Conservation (phyloP, 37 sponge, comb jelly and placozoan genomes). For the Beroe ovata region DNA sequence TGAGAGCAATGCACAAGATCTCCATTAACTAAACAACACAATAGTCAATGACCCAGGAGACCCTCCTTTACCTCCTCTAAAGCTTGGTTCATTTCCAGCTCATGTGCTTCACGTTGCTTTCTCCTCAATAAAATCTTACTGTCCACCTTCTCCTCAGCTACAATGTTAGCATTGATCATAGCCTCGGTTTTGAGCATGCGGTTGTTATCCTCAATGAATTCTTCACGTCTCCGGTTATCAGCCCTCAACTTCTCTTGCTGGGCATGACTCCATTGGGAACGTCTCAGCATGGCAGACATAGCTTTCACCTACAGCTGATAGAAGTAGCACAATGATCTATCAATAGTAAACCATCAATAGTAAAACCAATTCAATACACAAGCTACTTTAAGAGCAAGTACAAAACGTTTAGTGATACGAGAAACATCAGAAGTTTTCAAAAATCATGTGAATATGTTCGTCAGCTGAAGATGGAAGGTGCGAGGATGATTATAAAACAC, state of each 20-base stretch:
- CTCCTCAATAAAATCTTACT: conserved; percentile 72
- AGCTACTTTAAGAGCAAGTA: no score
- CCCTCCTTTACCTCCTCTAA: conserved; percentile 54
- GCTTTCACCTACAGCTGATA: background rate
- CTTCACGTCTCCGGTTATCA: conserved; percentile 77
- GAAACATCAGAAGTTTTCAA: no score
- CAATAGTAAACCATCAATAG: no score
- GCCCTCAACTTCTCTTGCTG: conserved; percentile 80
- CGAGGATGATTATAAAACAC: no score
- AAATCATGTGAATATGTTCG: no score
- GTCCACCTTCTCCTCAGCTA: conserved; percentile 55
- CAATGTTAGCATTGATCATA: conserved; percentile 56
- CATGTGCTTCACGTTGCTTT: conserved; percentile 77
- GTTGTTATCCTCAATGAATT: conserved; percentile 74
- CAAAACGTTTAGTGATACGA: no score
- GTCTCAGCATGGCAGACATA: conserved; percentile 71
- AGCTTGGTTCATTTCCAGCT: conserved; percentile 74
- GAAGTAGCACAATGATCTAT: no score
- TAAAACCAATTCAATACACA: no score
- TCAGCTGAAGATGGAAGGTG: no score
- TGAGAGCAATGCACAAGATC: no score
- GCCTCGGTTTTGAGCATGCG: conserved; percentile 71
- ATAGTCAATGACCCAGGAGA: no score
- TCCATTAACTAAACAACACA: no score
- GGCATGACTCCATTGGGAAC: conserved; percentile 70